Evolutionary conservation across 1,140 invertebrate genomes (phyloP), one percentile per base, ranked within the genome.

Genomic region (Drosophila truncata): DNA sequence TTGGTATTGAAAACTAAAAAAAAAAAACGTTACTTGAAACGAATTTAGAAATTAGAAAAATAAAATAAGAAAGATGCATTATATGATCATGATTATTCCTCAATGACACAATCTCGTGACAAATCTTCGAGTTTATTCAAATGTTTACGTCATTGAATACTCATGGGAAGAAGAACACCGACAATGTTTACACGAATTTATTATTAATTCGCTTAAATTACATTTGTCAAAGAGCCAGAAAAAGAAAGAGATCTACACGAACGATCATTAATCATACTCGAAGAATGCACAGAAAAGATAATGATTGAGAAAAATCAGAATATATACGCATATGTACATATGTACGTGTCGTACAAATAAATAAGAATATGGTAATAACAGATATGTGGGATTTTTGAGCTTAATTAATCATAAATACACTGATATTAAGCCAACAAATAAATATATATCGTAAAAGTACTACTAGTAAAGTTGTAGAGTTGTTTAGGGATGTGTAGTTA

Each of bases 211-310:
- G 67, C 69, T 72, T 72, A 72, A 72, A 72, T 72, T 72, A 72
- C 69, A 72, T 72, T 72, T 72, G 69, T 72, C 69, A 72, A 71
- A 72, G 39, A 42, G 69, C 69, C 69, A 72, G 54, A 72, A 72
- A 60, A 57, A 72, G 49, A 72, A 59, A 72, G 50, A 60, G 50
- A 60, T 60, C 44, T 72, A 72, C 42, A 72, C 67, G 66, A 60
- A 31, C 70, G 55, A 50, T 50, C 70, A 72, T 72, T 72, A 72
- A 72, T 72, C 70, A 72, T 72, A 72, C 67, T 50, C 67, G 67
- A 44, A 72, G 54, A 72, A 72, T 72, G 35, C 65, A 33, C 14
- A 13, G 41, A 58, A 50, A 58, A 50, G 41, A 71, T 72, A 59
- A 71, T 59, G 69, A 70, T 72, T 71, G 33, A 27, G 25, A 39